Percentiles rank a stretch among this genome's conserved stretches.
These are phyloP conservation scores for Cephonodes hylas DNA, from an alignment of 2,888 invertebrate genomes.

Conservation along the genomic window DNA sequence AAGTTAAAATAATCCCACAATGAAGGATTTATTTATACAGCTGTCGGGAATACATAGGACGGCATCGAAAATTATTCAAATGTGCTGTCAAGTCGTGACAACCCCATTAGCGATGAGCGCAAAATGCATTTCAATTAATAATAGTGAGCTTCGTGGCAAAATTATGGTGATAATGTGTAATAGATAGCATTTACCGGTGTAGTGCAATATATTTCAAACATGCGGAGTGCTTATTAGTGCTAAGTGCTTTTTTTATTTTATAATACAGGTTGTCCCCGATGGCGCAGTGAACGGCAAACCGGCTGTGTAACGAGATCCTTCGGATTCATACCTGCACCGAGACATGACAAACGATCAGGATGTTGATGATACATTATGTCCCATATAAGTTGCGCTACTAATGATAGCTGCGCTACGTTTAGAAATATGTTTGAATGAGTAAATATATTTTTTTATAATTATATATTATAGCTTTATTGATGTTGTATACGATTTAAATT, in stretches of 20 bases:
- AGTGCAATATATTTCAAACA: not conserved
- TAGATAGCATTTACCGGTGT: slow-evolving; percentile 17
- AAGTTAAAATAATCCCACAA: slow-evolving; percentile 6
- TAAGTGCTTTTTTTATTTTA: not conserved
- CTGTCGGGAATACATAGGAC: slow-evolving; percentile 16
- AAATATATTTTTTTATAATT: too few species aligned
- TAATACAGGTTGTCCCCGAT: not conserved
- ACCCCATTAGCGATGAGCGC: slow-evolving; percentile 44
- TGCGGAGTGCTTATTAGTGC: not conserved
- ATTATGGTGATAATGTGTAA: slow-evolving; percentile 41
- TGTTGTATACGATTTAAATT: too few species aligned
- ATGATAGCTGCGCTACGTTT: too few species aligned
- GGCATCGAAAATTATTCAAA: slow-evolving; percentile 27
- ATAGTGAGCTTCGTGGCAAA: slow-evolving; percentile 35
- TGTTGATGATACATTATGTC: too few species aligned
- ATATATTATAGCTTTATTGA: too few species aligned
- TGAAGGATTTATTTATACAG: slow-evolving; percentile 25
- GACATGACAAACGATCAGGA: too few species aligned
- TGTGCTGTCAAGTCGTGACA: slow-evolving; percentile 37
- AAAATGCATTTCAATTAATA: slow-evolving; percentile 60
- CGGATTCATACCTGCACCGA: too few species aligned
- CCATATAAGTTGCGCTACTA: too few species aligned
- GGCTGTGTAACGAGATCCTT: too few species aligned
- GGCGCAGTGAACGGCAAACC: not conserved
- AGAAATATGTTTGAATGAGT: too few species aligned